phyloP scores from a whole-genome alignment of 2,888 invertebrate genomes.

The Beris chalybata region DNA sequence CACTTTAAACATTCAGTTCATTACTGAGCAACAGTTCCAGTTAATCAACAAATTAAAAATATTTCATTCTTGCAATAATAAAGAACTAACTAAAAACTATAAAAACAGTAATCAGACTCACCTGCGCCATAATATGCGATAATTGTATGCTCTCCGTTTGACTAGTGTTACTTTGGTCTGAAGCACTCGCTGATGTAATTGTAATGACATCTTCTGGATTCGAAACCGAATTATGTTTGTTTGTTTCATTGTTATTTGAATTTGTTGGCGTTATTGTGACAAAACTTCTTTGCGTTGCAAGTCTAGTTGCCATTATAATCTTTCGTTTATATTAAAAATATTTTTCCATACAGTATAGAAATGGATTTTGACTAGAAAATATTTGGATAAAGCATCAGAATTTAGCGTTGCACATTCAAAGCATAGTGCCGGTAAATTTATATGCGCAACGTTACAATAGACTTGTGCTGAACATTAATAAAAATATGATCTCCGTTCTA shows the following conservation, averaged over 20 bases:
- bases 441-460: no score
- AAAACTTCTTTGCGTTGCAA: constrained; percentile 54
- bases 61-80: no score
- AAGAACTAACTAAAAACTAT: constrained; percentile 31
- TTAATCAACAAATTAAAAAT: no score
- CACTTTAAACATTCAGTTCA: no score
- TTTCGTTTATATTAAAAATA: constrained; percentile 3
- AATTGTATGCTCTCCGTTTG: constrained; percentile 40
- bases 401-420: no score
- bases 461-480: no score
- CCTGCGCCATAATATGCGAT: constrained; percentile 52
- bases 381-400: constrained; percentile 19
- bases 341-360: constrained; percentile 8
- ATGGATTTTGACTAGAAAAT: constrained; percentile 22
- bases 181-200: constrained; percentile 32
- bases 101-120: constrained; percentile 35
- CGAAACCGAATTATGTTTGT: constrained; percentile 21
- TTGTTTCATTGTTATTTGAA: constrained; percentile 33
- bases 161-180: constrained; percentile 32
- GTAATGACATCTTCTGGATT: constrained; percentile 30
- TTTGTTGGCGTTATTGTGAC: constrained; percentile 48
- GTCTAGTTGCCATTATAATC: constrained; percentile 51
- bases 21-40: no score
- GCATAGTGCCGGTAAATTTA: no score
- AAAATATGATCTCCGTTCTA: no score